Evolutionary conservation across 23 tunicate species (phyloP).

Genomic region (Corella eumyota): DNA sequence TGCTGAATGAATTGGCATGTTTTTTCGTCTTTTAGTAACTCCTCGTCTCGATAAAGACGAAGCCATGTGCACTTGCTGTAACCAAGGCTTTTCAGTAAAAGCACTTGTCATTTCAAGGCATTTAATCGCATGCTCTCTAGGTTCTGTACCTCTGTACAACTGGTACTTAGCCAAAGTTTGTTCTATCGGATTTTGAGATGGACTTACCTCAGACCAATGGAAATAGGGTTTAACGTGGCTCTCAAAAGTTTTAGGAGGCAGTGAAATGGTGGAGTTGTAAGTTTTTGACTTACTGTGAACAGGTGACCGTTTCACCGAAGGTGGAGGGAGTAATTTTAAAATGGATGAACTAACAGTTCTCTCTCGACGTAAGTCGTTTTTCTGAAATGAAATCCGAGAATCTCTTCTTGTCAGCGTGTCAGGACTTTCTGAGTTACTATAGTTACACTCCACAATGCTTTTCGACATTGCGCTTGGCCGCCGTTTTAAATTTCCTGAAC

Average conservation of each 20-base stretch:
- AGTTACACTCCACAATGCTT: too few species aligned
- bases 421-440: too few species aligned
- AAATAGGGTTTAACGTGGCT: slow-evolving; percentile 52
- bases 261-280: slow-evolving; percentile 40
- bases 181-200: slow-evolving; percentile 34
- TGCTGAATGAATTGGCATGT: too few species aligned
- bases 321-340: slow-evolving; percentile 7
- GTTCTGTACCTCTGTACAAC: slow-evolving; percentile 47
- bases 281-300: slow-evolving; percentile 5
- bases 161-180: slow-evolving; percentile 36
- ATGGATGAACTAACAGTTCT: too few species aligned
- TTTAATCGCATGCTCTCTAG: slow-evolving; percentile 63
- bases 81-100: slow-evolving; percentile 81
- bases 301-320: slow-evolving; percentile 41
- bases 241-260: slow-evolving; percentile 47
- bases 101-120: slow-evolving; percentile 62
- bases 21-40: slow-evolving; percentile 46
- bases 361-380: too few species aligned
- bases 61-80: slow-evolving; percentile 69
- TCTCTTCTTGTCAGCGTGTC: too few species aligned
- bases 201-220: slow-evolving; percentile 54
- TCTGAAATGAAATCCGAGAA: too few species aligned
- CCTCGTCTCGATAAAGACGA: slow-evolving; percentile 49
- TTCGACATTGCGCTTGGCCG: too few species aligned
- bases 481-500: too few species aligned